Evolutionary conservation across 2,797 vertebrate species (phyloP).

Genomic region (Anomalospiza imberbis): DNA sequence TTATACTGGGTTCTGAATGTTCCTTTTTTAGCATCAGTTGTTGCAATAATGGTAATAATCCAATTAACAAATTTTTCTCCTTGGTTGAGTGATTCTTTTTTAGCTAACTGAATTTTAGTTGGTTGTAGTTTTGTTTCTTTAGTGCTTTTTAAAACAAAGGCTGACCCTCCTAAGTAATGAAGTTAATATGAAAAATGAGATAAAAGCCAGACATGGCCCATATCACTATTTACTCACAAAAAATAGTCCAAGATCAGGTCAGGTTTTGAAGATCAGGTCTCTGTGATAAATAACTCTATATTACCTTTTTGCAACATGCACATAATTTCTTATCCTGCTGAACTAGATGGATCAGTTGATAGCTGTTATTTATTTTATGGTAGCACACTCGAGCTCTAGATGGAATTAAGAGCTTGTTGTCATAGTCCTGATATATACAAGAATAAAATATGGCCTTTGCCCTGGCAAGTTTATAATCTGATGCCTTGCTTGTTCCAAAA

Average conservation of each 20-base stretch:
- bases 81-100: neutral
- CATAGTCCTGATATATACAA: slow-evolving; percentile 34
- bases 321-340: slow-evolving; percentile 23
- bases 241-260: neutral
- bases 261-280: slow-evolving; percentile 11
- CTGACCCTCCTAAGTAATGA: neutral
- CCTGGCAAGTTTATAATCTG: slow-evolving; percentile 40
- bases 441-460: slow-evolving; percentile 44
- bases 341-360: slow-evolving; percentile 27
- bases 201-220: neutral
- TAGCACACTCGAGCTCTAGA: neutral
- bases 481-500: slow-evolving; percentile 45
- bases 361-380: slow-evolving; percentile 40
- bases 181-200: neutral
- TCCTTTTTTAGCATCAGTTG: neutral
- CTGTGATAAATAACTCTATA: slow-evolving; percentile 16
- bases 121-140: neutral
- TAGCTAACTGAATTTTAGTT: neutral
- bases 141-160: neutral
- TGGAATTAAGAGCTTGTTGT: slow-evolving; percentile 54
- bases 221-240: neutral
- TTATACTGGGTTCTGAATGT: neutral
- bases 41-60: neutral
- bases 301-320: slow-evolving; percentile 4
- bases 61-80: neutral